Evolutionary conservation across 2,888 invertebrate genomes (phyloP), one percentile per base, ranked within the genome.

Genomic region (Archaeoteleia sp.): DNA sequence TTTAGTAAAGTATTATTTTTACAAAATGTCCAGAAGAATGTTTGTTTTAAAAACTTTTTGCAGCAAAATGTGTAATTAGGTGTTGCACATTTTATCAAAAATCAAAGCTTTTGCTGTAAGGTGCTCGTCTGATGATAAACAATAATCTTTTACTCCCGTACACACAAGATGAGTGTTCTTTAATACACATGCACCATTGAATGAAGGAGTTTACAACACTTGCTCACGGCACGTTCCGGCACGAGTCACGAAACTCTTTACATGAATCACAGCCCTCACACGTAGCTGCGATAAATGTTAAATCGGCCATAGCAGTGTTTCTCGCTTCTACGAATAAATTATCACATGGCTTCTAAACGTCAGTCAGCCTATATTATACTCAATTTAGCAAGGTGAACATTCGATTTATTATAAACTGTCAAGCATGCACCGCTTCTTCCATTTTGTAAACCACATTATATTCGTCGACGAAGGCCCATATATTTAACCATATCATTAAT

Each of bases 221-320:
- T 51, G 71, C 71, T 73, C 74, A 73, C 79, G 74, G 66, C 75
- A 73, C 70, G 70, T 70, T 74, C 61, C 60, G 61, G 46, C 66
- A 42, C 72, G 66, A 78, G 76, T 78, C 79, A 79, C 77, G 80
- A 74, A 78, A 77, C 71, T 69, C 62, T 71, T 73, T 51, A 70
- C 72, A 74, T 71, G 77, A 80, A 81, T 80, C 78, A 75, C 63
- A 73, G 62, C 53, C 37, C 65, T 46, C 65, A 69, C 77, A 76
- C 76, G 76, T 72, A 77, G 63, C 54, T 45, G 42, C 67, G 71
- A 66, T 69, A 69, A 69, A 69, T 66, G 65, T 61, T 69, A 57
- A 66, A 61, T 66, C 48, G 61, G 53, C 53, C 57, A 60, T 61
- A 42, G 40, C 57, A 15, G 45, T 62, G 40, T 60, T 68, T 69